These are phyloP conservation scores for Musca vetustissima DNA, from an alignment of 1,140 invertebrate species.

Conservation along the genomic window DNA sequence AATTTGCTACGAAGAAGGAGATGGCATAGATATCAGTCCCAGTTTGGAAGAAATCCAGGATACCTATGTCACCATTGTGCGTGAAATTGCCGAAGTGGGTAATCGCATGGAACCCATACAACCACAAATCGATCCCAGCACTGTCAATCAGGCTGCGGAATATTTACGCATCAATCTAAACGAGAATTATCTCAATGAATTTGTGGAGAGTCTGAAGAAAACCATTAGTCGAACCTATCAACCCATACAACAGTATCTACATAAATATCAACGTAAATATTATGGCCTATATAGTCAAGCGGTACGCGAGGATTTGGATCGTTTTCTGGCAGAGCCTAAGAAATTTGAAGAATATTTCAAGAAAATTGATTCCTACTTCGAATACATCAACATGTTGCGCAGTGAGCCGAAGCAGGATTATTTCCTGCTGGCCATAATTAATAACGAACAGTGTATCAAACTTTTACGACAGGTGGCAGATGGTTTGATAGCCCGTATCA, in stretches of 20 bases:
- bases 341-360: slow-evolving; percentile 62
- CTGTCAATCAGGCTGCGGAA: slow-evolving; percentile 33
- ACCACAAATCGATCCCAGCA: slow-evolving; percentile 48
- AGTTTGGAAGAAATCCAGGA: slow-evolving; percentile 48
- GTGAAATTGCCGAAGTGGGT: slow-evolving; percentile 54
- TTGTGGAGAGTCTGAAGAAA: slow-evolving; percentile 41
- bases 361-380: slow-evolving; percentile 64
- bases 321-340: slow-evolving; percentile 54
- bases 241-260: slow-evolving; percentile 52
- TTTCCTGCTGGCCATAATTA: slow-evolving; percentile 61
- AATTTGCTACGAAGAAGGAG: slow-evolving; percentile 48
- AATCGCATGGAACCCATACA: slow-evolving; percentile 57
- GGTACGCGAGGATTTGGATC: slow-evolving; percentile 39
- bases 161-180: slow-evolving; percentile 49
- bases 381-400: slow-evolving; percentile 62
- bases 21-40: slow-evolving; percentile 51
- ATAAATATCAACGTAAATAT: slow-evolving; percentile 48
- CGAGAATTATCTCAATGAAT: slow-evolving; percentile 41
- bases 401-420: slow-evolving; percentile 65
- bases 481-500: slow-evolving; percentile 57
- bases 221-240: slow-evolving; percentile 49
- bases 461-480: slow-evolving; percentile 57
- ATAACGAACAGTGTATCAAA: slow-evolving; percentile 57
- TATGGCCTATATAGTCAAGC: slow-evolving; percentile 50
- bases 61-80: slow-evolving; percentile 50